Evolutionary conservation across 2,888 invertebrate genomes (phyloP).

Genomic region (Eupithecia dodoneata): DNA sequence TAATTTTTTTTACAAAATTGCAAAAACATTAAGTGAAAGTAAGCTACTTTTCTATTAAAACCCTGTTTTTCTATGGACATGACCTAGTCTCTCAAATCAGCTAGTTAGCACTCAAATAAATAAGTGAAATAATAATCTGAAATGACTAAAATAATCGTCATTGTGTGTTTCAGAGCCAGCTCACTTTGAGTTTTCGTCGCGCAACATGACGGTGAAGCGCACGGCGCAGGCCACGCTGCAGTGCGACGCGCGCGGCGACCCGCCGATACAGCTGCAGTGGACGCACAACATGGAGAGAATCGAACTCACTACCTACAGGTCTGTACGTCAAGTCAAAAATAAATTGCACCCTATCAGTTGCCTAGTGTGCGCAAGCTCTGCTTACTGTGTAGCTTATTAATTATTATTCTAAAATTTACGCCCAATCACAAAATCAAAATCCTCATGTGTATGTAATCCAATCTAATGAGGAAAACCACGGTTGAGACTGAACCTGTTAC

Average conservation of each 20-base stretch:
- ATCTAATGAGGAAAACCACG: not conserved
- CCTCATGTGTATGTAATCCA: not conserved
- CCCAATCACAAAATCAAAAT: not conserved
- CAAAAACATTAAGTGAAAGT: too few relatives aligned
- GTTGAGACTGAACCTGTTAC: too few relatives aligned
- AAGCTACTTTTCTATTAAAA: not conserved
- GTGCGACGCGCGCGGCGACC: constrained; percentile 92
- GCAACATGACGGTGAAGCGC: constrained; percentile 90
- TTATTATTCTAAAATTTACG: too few relatives aligned
- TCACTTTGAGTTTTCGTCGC: constrained; percentile 89
- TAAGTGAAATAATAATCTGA: not conserved
- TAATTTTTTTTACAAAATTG: not conserved
- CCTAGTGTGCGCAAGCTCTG: too few relatives aligned
- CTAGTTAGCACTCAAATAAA: not conserved
- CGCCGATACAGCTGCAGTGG: constrained; percentile 92
- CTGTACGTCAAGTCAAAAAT: not conserved
- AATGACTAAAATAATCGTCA: not conserved
- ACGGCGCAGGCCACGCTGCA: constrained; percentile 88
- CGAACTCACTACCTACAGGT: constrained; percentile 87
- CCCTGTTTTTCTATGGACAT: not conserved
- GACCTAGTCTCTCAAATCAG: too few relatives aligned
- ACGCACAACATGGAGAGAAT: constrained; percentile 89
- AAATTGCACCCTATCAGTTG: too few relatives aligned
- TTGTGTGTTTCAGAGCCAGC: constrained; percentile 86
- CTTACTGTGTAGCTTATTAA: too few relatives aligned